Evolutionary conservation across 2,888 invertebrate genomes (phyloP), one percentile per base, ranked within the genome.

Genomic region (Drosophila imparisetae): DNA sequence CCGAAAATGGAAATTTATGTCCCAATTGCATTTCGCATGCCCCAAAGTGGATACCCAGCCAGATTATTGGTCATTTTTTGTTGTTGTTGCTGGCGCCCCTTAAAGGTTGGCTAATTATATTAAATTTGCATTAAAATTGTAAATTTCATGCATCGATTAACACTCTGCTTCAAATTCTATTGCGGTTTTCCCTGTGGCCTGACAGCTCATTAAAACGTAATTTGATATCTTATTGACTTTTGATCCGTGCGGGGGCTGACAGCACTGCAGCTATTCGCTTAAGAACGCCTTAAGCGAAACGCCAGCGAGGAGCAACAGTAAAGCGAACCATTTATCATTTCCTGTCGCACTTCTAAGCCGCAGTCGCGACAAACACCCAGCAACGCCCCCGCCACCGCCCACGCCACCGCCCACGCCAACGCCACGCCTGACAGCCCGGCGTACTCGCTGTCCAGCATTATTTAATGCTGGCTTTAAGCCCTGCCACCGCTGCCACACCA

Each of bases 1-100:
- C 88, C 86, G 75, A 88, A 87, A 87, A 86, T 88, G 90, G 86
- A 83, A 86, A 86, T 90, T 86, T 86, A 88, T 86, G 90, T 90
- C 90, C 86, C 90, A 88, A 88, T 86, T 90, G 86, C 86, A 88
- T 80, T 86, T 81, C 61, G 52, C 58, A 82, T 15, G 45, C 38
- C 21, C 40, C 32, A 42, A 45, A 50, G 49, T 54, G 71, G 80
- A 27, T 86, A 52, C 50, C 57, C 24, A 27, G 63, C 40, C 72
- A 57, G 83, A 89, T 88, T 89, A 88, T 88, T 85, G 85, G 75
- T 73, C 66, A 66, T 69, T 61, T 59, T 52, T 34, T 34, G 8
- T 21, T 42, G 18, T 24, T 34, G 8, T 21, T 45, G 18, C n/a
- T 0, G 48, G 55, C 48, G 10, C 32, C 30, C 21, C 52, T 70